Conservation (phyloP, 2,797 vertebrate genomes). For the Falco novaeseelandiae region DNA sequence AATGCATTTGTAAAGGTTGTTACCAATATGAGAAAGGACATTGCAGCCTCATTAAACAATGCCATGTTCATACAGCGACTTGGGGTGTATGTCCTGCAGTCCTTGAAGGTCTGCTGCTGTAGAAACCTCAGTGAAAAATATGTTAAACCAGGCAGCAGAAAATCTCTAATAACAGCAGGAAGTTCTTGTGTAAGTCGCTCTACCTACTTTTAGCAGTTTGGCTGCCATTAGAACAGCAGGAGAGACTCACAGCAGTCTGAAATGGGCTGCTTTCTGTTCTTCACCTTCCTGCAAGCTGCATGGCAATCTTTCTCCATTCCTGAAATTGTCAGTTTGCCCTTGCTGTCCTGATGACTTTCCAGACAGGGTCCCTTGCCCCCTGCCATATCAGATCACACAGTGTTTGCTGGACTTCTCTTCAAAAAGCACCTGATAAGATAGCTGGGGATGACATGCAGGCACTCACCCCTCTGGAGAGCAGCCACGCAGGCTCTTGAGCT, state of each 20-base stretch:
- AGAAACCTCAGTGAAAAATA: neutral
- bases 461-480: neutral
- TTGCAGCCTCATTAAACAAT: neutral
- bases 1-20: neutral
- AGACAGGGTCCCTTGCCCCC: neutral
- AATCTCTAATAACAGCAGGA: neutral
- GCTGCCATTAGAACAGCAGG: neutral
- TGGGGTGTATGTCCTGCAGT: neutral
- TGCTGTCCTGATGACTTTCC: neutral
- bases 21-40: neutral
- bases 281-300: neutral
- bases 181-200: neutral
- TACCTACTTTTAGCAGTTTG: neutral
- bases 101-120: neutral
- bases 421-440: conserved; percentile 19
- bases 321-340: neutral
- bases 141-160: neutral
- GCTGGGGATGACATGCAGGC: neutral
- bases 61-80: neutral
- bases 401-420: neutral
- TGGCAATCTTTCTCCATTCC: neutral
- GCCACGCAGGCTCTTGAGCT: neutral
- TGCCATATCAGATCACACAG: neutral
- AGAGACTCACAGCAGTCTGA: neutral
- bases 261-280: neutral